Percentiles rank a stretch among this genome's conserved stretches.
phyloP scores from a whole-genome alignment of 2,797 vertebrate species.

The Coracias cyanogaster region DNA sequence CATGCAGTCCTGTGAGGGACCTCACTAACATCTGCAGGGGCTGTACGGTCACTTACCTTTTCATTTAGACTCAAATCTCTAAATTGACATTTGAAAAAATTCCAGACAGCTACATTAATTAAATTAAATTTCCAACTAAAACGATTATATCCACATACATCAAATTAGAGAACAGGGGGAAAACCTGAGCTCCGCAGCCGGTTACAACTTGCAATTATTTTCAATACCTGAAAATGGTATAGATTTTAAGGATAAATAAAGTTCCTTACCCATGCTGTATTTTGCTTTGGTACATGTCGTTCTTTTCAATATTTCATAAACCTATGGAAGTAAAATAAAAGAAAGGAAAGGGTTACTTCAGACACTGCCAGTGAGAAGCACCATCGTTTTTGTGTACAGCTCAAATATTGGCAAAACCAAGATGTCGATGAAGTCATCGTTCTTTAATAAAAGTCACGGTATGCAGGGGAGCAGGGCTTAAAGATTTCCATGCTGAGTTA shows the following conservation, averaged over 20 bases:
- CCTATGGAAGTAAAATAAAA: slow-evolving; percentile 77
- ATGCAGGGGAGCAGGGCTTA: not conserved
- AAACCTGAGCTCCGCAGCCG: not conserved
- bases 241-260: slow-evolving; percentile 4
- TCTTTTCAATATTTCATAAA: slow-evolving; percentile 94
- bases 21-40: not conserved
- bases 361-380: not conserved
- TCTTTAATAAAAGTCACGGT: slow-evolving; percentile 24
- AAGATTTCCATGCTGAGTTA: not conserved
- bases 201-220: not conserved
- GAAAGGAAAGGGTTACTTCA: not conserved
- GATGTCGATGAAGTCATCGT: not conserved
- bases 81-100: not conserved
- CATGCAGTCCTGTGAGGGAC: not conserved
- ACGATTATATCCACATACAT: not conserved
- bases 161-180: not conserved
- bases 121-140: slow-evolving; percentile 9
- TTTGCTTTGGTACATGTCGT: slow-evolving; percentile 89
- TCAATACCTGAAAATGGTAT: not conserved
- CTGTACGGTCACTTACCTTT: not conserved
- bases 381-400: not conserved
- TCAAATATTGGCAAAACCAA: slow-evolving; percentile 42
- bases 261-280: slow-evolving; percentile 91
- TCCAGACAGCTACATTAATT: not conserved
- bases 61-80: not conserved